phyloP scores from a whole-genome alignment of 2,797 vertebrate genomes.

The Vultur gryphus region DNA sequence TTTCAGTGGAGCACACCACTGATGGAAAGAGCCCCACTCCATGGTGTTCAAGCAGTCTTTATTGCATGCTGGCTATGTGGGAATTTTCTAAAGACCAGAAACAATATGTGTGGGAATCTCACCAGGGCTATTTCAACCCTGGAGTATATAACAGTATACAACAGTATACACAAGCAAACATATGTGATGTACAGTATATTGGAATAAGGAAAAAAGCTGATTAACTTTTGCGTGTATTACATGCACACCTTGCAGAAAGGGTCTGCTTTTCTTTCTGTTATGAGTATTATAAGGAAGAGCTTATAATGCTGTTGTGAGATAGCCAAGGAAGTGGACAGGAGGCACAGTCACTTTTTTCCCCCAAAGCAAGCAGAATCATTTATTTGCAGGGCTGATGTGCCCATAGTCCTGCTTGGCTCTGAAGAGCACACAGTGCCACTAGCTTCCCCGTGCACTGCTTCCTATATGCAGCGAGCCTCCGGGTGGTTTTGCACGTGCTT shows the following conservation, averaged over 20 bases:
- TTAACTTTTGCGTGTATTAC: background rate
- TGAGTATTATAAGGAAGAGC: background rate
- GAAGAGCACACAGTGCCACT: background rate
- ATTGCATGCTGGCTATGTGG: background rate
- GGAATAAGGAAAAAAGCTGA: background rate
- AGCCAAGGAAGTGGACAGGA: background rate
- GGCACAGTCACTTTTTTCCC: background rate
- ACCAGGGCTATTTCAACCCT: background rate
- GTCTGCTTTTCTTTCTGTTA: background rate
- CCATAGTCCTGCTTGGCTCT: background rate
- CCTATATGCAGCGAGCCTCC: background rate
- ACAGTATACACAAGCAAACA: background rate
- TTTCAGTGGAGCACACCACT: background rate
- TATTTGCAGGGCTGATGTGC: background rate
- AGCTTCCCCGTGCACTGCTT: background rate
- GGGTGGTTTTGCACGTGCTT: accelerated
- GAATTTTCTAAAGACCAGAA: background rate
- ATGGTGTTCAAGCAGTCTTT: background rate
- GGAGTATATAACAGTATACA: background rate
- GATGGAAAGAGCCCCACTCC: background rate
- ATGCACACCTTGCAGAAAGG: background rate
- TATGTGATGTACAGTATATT: background rate
- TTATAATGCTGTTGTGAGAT: background rate
- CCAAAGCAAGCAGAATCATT: background rate
- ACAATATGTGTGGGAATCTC: background rate